phyloP scores from a whole-genome alignment of 1,140 invertebrate genomes.

The Nasonia giraulti region DNA sequence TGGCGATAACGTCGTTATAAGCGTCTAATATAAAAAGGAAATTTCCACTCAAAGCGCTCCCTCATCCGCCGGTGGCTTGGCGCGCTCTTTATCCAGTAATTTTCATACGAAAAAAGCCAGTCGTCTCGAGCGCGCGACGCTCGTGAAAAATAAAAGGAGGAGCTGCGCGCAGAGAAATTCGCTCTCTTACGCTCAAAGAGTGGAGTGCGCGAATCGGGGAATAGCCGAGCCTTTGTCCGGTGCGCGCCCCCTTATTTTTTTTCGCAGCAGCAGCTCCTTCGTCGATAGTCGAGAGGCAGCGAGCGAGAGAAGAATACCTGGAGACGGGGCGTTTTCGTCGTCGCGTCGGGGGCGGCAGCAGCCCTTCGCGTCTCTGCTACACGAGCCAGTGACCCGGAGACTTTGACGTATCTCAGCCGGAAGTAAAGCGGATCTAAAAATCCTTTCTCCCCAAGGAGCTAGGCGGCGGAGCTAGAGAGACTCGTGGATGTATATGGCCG shows the following conservation, averaged over 20 bases:
- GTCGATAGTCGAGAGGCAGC: not conserved
- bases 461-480: not conserved
- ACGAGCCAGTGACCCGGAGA: conserved; percentile 22
- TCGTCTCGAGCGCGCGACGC: not conserved
- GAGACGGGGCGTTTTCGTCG: not conserved
- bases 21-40: conserved; percentile 35
- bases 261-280: not conserved
- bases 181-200: not conserved
- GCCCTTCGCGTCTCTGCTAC: not conserved
- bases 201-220: not conserved
- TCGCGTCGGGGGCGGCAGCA: not conserved
- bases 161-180: not conserved
- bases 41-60: not conserved
- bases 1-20: not conserved
- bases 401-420: conserved; percentile 32
- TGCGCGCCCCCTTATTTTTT: not conserved
- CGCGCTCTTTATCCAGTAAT: not conserved
- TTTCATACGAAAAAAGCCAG: conserved; percentile 29
- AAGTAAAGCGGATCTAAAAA: conserved; percentile 28
- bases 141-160: conserved; percentile 6
- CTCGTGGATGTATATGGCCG: conserved; percentile 5
- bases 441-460: not conserved
- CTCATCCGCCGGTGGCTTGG: not conserved
- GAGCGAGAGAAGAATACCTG: conserved; percentile 5
- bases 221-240: conserved; percentile 9